Conservation (phyloP, 2,888 invertebrate genomes). For the Spisula subtruncata region DNA sequence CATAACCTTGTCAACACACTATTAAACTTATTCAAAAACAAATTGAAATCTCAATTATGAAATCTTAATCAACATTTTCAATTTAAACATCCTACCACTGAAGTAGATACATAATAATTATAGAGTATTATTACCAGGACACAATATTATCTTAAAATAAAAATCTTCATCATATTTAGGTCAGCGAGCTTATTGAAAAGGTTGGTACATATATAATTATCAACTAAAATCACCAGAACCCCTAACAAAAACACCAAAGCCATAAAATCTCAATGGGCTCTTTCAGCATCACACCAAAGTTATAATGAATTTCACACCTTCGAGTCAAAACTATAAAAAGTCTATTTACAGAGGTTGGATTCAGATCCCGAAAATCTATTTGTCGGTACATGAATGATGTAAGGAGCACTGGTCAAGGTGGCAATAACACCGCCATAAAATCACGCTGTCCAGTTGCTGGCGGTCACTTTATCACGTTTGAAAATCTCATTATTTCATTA, state of each 20-base stretch:
- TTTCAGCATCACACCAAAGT: not conserved
- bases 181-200: not conserved
- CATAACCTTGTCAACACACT: too few relatives aligned
- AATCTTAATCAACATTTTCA: too few relatives aligned
- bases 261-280: not conserved
- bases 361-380: conserved; percentile 27
- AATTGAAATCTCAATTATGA: too few relatives aligned
- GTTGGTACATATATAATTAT: not conserved
- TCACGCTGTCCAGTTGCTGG: conserved; percentile 10
- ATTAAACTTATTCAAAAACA: too few relatives aligned
- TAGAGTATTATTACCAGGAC: too few relatives aligned
- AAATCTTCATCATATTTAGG: not conserved
- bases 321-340: not conserved
- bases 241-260: not conserved
- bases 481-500: conserved; percentile 35
- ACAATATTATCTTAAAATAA: conserved; percentile 5
- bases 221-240: not conserved
- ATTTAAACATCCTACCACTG: too few relatives aligned
- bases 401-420: conserved; percentile 40
- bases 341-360: not conserved
- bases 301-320: conserved; percentile 2
- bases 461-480: conserved; percentile 36
- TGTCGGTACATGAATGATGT: conserved; percentile 33
- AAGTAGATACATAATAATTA: too few relatives aligned
- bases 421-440: conserved; percentile 39